Conservation (phyloP, 2,113 vertebrate species). For the Pipa parva region DNA sequence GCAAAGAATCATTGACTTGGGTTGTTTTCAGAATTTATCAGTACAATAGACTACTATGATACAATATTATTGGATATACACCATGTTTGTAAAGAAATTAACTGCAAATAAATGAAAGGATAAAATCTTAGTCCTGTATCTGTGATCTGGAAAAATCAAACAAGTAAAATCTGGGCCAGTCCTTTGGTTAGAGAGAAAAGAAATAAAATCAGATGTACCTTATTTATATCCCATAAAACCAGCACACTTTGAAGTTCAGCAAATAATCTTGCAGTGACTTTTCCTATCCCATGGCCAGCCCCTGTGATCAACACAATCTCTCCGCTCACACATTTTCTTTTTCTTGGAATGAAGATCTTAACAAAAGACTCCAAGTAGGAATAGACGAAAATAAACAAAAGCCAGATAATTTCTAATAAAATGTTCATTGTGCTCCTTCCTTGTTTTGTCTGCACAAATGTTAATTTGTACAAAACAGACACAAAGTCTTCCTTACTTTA, state of each 20-base stretch:
- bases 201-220: constrained; percentile 36
- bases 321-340: constrained; percentile 57
- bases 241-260: constrained; percentile 60
- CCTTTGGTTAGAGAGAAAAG: neutral
- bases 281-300: constrained; percentile 60
- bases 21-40: too few relatives aligned
- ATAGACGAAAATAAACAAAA: constrained; percentile 29
- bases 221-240: constrained; percentile 67
- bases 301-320: constrained; percentile 68
- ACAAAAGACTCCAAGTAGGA: constrained; percentile 49
- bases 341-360: constrained; percentile 57
- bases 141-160: neutral
- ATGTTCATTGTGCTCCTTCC: constrained; percentile 36
- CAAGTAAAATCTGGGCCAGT: neutral
- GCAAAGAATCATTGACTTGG: too few relatives aligned
- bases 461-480: neutral
- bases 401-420: constrained; percentile 37
- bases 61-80: too few relatives aligned
- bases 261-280: constrained; percentile 62
- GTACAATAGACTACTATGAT: too few relatives aligned
- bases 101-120: too few relatives aligned
- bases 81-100: too few relatives aligned
- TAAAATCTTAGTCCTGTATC: too few relatives aligned
- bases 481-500: neutral
- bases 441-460: neutral